Conservation (phyloP, 2,888 invertebrate genomes). For the Danaus chrysippus region DNA sequence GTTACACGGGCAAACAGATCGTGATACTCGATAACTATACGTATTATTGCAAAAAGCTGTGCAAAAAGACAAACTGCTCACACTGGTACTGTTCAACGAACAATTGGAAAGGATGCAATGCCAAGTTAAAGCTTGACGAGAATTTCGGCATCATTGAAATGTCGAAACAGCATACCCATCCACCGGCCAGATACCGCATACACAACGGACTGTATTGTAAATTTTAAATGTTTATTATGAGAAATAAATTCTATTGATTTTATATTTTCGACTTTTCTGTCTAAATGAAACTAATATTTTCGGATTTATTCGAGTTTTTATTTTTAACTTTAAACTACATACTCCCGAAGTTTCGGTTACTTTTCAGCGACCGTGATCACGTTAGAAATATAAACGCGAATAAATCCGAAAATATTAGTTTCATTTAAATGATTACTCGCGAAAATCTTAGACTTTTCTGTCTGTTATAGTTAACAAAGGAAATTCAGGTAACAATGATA, state of each 20-base stretch:
- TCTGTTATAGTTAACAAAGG: neutral
- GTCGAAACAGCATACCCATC: constrained; percentile 55
- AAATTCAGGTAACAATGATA: neutral
- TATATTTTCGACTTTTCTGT: neutral
- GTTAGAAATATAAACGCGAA: neutral
- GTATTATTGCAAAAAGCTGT: constrained; percentile 63
- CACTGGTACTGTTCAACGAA: constrained; percentile 70
- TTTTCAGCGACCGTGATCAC: neutral
- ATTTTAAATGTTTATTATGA: constrained; percentile 10
- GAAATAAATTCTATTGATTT: neutral
- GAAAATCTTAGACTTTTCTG: neutral
- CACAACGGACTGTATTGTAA: constrained; percentile 45
- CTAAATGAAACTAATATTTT: too few relatives aligned
- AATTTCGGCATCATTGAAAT: constrained; percentile 50
- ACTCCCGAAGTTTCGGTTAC: too few relatives aligned
- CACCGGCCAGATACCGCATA: constrained; percentile 57
- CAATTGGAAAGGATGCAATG: constrained; percentile 64
- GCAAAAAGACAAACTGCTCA: constrained; percentile 54
- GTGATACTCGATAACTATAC: constrained; percentile 63
- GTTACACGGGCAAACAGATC: constrained; percentile 59
- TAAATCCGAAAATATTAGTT: too few relatives aligned
- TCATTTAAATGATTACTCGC: too few relatives aligned
- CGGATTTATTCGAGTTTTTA: too few relatives aligned
- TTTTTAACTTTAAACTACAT: too few relatives aligned
- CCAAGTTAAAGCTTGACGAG: constrained; percentile 55